A percentile compares a stretch with the other conserved stretches of the same genome.
phyloP scores from a whole-genome alignment of 2,113 vertebrate genomes.

The Phalacrocorax brasilianus region DNA sequence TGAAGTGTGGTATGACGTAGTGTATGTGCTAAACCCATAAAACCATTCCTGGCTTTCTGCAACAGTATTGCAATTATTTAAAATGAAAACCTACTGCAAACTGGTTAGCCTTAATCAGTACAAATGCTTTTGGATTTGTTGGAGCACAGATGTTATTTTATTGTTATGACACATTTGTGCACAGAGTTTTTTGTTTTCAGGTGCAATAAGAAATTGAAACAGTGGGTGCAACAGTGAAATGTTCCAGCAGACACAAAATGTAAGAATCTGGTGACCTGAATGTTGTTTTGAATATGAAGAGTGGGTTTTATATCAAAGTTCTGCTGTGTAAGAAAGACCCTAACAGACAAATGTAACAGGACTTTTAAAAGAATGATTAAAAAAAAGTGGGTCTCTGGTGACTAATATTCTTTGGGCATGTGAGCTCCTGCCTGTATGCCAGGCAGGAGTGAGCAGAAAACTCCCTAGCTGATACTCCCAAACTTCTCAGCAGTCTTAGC shows the following conservation, averaged over 20 bases:
- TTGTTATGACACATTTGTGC: neutral
- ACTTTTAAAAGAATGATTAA: neutral
- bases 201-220: neutral
- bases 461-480: neutral
- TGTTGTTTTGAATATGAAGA: neutral
- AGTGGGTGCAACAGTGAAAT: neutral
- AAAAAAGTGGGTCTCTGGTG: neutral
- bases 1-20: neutral
- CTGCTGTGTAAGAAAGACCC: neutral
- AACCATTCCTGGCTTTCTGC: neutral
- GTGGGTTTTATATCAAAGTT: neutral
- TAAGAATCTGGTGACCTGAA: neutral
- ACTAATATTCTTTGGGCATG: neutral
- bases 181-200: neutral
- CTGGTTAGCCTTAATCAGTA: neutral
- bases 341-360: neutral
- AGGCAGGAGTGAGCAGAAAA: neutral
- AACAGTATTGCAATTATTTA: neutral
- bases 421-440: neutral
- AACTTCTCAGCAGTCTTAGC: neutral
- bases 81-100: neutral
- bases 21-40: neutral
- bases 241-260: neutral
- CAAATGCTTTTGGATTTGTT: neutral
- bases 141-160: neutral